phyloP scores from a whole-genome alignment of 2,113 vertebrate genomes.

The Climacteris rufus region DNA sequence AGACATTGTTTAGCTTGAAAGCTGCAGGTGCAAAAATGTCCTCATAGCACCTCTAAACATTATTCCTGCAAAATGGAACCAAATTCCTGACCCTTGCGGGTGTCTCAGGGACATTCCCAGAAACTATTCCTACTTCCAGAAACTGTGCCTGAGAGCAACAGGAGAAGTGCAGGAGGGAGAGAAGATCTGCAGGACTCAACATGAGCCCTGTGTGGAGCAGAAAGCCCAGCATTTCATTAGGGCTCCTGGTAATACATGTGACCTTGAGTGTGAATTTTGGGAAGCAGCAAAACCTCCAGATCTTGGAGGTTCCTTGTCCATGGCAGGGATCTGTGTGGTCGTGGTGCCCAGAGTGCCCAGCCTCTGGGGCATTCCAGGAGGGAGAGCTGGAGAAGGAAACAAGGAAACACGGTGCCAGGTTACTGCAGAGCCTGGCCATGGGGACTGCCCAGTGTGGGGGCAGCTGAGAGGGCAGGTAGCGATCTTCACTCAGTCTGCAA shows the following conservation, averaged over 20 bases:
- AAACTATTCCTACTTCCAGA: too few relatives aligned
- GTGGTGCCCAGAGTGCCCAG: neutral
- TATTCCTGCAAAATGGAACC: neutral
- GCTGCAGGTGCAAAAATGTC: neutral
- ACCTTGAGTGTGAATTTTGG: neutral
- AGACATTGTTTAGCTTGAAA: neutral
- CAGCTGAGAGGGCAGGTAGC: neutral
- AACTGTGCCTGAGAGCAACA: neutral
- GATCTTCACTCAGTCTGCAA: neutral
- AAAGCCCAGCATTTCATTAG: fast-evolving
- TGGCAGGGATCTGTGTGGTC: neutral
- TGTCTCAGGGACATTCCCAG: neutral
- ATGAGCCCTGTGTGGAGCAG: fast-evolving
- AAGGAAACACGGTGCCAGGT: neutral
- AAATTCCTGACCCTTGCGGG: neutral
- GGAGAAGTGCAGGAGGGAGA: neutral
- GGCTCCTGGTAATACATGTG: neutral
- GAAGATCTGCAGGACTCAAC: neutral
- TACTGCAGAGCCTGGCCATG: fast-evolving
- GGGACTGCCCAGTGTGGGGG: neutral
- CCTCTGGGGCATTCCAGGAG: too few relatives aligned
- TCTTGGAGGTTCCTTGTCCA: neutral
- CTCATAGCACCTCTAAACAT: neutral
- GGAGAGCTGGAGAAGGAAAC: neutral
- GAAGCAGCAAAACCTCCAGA: neutral